phyloP scores from a whole-genome alignment of 2,113 vertebrate species.

The Nibea albiflora region DNA sequence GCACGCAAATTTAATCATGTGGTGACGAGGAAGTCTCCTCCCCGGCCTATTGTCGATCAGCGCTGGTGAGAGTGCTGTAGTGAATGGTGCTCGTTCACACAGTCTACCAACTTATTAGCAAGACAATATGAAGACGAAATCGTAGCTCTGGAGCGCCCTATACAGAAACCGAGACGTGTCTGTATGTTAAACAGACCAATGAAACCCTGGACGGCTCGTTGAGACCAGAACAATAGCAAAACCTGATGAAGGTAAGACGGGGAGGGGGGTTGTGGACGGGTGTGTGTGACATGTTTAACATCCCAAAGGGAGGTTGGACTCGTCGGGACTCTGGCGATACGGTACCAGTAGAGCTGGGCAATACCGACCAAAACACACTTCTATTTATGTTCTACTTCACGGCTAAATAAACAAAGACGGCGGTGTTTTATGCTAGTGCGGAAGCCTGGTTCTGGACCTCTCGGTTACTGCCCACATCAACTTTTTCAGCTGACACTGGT shows the following conservation, averaged over 20 bases:
- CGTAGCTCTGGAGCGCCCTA: neutral
- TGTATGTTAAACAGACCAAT: constrained; percentile 19
- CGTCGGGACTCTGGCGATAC: neutral
- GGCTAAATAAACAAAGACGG: neutral
- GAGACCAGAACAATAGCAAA: neutral
- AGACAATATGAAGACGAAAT: neutral
- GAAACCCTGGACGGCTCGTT: neutral
- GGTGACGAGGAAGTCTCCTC: neutral
- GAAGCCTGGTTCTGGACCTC: neutral
- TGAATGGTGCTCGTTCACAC: neutral
- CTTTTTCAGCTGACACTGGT: neutral
- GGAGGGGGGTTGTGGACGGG: neutral
- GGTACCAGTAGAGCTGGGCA: neutral
- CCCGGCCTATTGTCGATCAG: neutral
- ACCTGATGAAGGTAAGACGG: neutral
- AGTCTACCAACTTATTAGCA: neutral
- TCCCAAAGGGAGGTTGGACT: too few relatives aligned
- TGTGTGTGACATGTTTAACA: neutral
- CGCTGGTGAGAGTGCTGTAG: too few relatives aligned
- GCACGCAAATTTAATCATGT: constrained; percentile 50
- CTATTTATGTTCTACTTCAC: neutral
- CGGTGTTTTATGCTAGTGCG: neutral
- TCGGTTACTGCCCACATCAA: neutral
- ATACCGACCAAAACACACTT: neutral
- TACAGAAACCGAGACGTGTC: neutral